Percentiles rank a stretch among this genome's conserved stretches.
Conservation (phyloP, 2,797 vertebrate genomes). For the Remorina albescens region DNA sequence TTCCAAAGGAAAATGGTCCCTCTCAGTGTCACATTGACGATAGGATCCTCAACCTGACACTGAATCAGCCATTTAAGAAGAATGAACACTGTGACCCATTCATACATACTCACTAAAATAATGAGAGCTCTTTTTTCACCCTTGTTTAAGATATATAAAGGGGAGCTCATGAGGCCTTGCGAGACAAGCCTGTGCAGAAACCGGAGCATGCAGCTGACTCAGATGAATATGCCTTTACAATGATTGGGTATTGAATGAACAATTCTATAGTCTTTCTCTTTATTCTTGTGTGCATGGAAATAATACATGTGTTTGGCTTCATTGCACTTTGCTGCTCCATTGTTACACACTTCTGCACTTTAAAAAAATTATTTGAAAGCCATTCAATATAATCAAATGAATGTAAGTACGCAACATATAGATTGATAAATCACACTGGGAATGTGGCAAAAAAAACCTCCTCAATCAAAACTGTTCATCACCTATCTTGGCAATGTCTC, state of each 20-base stretch:
- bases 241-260: slow-evolving; percentile 83
- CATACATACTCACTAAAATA: slow-evolving; percentile 86
- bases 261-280: slow-evolving; percentile 78
- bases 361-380: slow-evolving; percentile 5
- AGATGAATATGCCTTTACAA: slow-evolving; percentile 86
- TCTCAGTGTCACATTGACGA: slow-evolving; percentile 90
- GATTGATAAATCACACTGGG: slow-evolving; percentile 3
- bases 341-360: slow-evolving; percentile 44
- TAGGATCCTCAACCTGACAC: slow-evolving; percentile 91
- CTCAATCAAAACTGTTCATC: slow-evolving; percentile 9
- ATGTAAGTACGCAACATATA: not conserved
- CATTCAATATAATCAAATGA: not conserved
- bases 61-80: slow-evolving; percentile 91
- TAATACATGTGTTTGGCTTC: slow-evolving; percentile 56
- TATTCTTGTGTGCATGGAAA: slow-evolving; percentile 51
- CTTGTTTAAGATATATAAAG: slow-evolving; percentile 90
- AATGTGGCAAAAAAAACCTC: slow-evolving; percentile 9
- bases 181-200: slow-evolving; percentile 86
- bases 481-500: not conserved
- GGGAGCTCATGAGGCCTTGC: slow-evolving; percentile 84
- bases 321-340: slow-evolving; percentile 57
- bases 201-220: slow-evolving; percentile 87
- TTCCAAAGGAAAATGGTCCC: slow-evolving; percentile 89
- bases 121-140: slow-evolving; percentile 88
- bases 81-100: slow-evolving; percentile 87